These are phyloP conservation scores for Panulirus ornatus DNA, from an alignment of 1,140 invertebrate genomes.

Conservation along the genomic window DNA sequence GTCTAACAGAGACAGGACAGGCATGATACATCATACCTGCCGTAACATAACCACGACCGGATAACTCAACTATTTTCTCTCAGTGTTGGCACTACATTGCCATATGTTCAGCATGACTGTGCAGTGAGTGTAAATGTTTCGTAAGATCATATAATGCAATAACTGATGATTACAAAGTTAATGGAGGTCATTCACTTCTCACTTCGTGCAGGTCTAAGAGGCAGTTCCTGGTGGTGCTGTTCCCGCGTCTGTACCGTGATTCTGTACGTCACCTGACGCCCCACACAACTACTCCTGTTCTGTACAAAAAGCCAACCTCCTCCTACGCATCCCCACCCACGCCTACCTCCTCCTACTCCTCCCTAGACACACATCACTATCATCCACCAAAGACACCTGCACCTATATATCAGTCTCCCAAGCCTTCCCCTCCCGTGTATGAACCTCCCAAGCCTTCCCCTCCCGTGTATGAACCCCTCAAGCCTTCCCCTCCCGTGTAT, in stretches of 20 bases:
- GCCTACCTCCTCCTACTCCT: constrained; percentile 4
- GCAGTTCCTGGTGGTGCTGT: constrained; percentile 46
- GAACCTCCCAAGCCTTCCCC: not conserved
- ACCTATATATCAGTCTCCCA: constrained; percentile 28
- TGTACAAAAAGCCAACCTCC: not conserved
- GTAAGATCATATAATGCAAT: no score
- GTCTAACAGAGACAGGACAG: no score
- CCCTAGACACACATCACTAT: not conserved
- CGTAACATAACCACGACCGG: no score
- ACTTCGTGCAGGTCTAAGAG: constrained; percentile 34
- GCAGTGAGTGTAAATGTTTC: no score
- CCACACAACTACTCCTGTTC: not conserved
- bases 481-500: not conserved
- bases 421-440: not conserved
- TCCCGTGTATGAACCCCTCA: not conserved
- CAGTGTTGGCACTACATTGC: no score
- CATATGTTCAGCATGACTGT: no score
- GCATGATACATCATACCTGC: no score
- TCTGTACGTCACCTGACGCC: constrained; percentile 22
- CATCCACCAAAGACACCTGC: not conserved
- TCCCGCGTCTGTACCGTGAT: constrained; percentile 43
- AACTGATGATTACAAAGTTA: no score
- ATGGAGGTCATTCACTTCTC: no score
- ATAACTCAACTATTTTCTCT: no score
- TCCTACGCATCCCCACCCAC: constrained; percentile 38